Base-by-base conservation (phyloP, 1,140 invertebrate species). In the Camponotus floridanus region DNA sequence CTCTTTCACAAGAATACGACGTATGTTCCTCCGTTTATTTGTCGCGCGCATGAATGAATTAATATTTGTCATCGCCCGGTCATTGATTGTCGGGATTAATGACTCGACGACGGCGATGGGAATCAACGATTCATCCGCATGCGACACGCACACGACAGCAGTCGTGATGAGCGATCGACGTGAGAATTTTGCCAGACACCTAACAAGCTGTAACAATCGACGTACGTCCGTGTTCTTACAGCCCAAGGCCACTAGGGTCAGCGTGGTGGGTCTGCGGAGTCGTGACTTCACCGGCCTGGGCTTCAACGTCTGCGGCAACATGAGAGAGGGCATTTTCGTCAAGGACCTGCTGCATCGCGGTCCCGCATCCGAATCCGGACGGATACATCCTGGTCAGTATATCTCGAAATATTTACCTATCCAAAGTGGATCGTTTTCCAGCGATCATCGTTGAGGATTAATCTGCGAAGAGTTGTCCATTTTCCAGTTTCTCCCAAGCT, bases 241-340 rank as follows among this genome's bases (percentile, higher is more conserved):
- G 94, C 90, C 94, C 45, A 95, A 94, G 88, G 92, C 93, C 51
- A 92, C 93, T 6, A 92, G 90, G 67, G 93, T 96, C 5, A 96
- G 96, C 76, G 95, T 96, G 33, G 98, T 98, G 8, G 96, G 97
- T 80, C 95, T 99, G 67, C 96, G 97, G 92, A 98, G 98, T 62
- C 96, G 97, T 62, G 98, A 98, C 94, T 98, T 98, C 95, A 98
- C 98, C 1, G 98, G 98, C 0, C 95, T 99, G 0, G 98, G 98
- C n/a, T 98, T 99, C 94, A 97, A 98, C 92, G 97, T 98, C 64
- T 97, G 97, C 73, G 98, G 98, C 5, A 98, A 98, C 91, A 98
- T 98, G 96, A 95, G 97, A 79, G 98, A 99, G 87, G 98, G 98
- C 1, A 98, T 99, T 79, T 98, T 97, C 92, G 97, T 99, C 39